These are phyloP conservation scores for Palaemon carinicauda DNA, from an alignment of 1,140 invertebrate genomes.

Conservation along the genomic window DNA sequence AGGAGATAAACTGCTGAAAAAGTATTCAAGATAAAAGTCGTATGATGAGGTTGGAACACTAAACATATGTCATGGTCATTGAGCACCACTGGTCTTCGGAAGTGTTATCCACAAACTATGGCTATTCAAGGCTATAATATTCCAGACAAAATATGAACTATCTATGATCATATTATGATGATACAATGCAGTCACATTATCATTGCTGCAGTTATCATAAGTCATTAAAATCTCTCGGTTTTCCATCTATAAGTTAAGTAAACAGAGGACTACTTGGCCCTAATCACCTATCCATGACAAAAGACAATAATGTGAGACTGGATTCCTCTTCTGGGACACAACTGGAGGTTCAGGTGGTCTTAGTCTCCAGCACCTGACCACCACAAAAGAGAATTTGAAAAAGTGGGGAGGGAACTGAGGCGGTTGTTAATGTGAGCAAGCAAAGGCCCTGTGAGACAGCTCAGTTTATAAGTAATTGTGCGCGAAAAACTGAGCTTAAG, in stretches of 20 bases:
- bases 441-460: neutral
- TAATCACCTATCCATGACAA: conserved; percentile 34
- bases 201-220: conserved; percentile 11
- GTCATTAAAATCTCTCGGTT: conserved; percentile 22
- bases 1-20: neutral
- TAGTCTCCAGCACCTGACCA: conserved; percentile 32
- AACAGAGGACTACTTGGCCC: conserved; percentile 26
- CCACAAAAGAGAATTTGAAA: conserved; percentile 30
- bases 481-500: neutral
- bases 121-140: conserved; percentile 35
- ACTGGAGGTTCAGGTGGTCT: conserved; percentile 19
- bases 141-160: conserved; percentile 31
- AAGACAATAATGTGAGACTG: conserved; percentile 4
- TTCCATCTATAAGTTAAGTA: conserved; percentile 11
- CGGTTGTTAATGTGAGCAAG: neutral
- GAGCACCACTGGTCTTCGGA: conserved; percentile 48
- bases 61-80: conserved; percentile 36
- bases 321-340: conserved; percentile 44
- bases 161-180: conserved; percentile 34
- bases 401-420: conserved; percentile 3
- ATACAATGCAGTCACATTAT: conserved; percentile 29
- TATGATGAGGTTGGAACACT: conserved; percentile 22
- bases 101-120: conserved; percentile 42
- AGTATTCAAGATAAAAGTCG: neutral
- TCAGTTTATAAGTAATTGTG: neutral